Evolutionary conservation across 2,113 vertebrate species (phyloP).

Genomic region (Cairina moschata): DNA sequence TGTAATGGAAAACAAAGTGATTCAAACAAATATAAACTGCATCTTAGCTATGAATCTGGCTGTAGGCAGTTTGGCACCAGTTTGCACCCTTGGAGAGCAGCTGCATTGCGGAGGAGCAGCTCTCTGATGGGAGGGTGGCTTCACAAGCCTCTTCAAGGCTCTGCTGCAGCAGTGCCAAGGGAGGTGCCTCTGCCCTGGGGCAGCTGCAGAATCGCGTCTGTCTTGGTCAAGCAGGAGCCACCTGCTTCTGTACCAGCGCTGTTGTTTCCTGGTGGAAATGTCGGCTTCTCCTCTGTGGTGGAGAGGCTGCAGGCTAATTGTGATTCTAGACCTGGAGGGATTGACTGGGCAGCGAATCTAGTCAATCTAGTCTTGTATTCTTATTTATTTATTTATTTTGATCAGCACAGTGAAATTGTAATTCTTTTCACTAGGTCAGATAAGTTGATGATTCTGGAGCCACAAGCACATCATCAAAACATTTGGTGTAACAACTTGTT

Average conservation of each 20-base stretch:
- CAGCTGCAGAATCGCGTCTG: conserved; percentile 27
- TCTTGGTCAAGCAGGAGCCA: conserved; percentile 29
- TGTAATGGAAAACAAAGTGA: conserved; percentile 43
- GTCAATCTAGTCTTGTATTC: neutral
- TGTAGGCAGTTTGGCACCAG: conserved; percentile 23
- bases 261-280: neutral
- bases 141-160: conserved; percentile 8
- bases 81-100: conserved; percentile 36
- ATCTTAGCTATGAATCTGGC: conserved; percentile 48
- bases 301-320: neutral
- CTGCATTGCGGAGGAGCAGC: conserved; percentile 63
- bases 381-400: neutral
- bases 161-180: conserved; percentile 21
- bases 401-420: neutral
- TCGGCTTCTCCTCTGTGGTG: neutral
- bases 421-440: neutral
- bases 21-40: conserved; percentile 31
- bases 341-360: neutral
- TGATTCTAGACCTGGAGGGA: neutral
- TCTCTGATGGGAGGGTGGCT: neutral
- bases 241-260: conserved; percentile 7
- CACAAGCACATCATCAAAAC: neutral
- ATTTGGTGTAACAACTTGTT: neutral
- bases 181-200: conserved; percentile 19
- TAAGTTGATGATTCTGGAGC: neutral